A percentile compares a stretch with the other conserved stretches of the same genome.
Evolutionary conservation across 1,140 invertebrate genomes (phyloP).

Genomic region (Drosophila novamexicana): DNA sequence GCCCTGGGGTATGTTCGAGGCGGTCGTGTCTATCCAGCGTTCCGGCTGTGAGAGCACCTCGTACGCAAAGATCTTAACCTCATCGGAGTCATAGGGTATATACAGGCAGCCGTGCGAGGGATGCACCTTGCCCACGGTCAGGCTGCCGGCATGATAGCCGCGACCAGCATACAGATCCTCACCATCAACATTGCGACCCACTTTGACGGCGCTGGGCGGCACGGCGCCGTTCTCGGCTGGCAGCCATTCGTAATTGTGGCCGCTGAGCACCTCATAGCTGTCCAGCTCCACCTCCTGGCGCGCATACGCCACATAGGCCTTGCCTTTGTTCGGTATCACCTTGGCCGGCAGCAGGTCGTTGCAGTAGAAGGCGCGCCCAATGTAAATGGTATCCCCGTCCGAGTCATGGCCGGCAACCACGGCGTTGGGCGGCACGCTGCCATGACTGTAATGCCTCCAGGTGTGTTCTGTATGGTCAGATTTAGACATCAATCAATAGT

Average conservation of each 20-base stretch:
- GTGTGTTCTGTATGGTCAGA: conserved; percentile 39
- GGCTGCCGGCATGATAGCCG: conserved; percentile 86
- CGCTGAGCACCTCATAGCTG: conserved; percentile 84
- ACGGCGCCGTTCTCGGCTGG: conserved; percentile 84
- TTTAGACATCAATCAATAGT: not conserved
- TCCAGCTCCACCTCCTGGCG: conserved; percentile 66
- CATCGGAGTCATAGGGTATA: conserved; percentile 88
- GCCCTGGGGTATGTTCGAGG: conserved; percentile 62
- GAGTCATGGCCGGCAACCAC: conserved; percentile 89
- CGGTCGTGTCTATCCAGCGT: conserved; percentile 58
- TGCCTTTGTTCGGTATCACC: conserved; percentile 87
- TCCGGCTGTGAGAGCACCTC: conserved; percentile 72
- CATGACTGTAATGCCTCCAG: conserved; percentile 66
- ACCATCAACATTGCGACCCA: conserved; percentile 86
- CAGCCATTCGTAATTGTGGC: conserved; percentile 85
- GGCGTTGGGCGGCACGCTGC: conserved; percentile 84
- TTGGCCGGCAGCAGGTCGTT: conserved; percentile 91
- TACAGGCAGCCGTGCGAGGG: conserved; percentile 89
- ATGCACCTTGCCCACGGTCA: conserved; percentile 91
- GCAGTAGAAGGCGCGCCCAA: conserved; percentile 89
- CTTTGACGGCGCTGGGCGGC: conserved; percentile 85
- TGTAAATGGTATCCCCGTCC: conserved; percentile 89
- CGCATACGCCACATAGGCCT: conserved; percentile 73
- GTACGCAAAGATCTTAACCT: conserved; percentile 84
- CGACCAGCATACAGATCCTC: conserved; percentile 89